A percentile compares a stretch with the other conserved stretches of the same genome.
Conservation (phyloP, 2,113 vertebrate genomes). For the Phylloscopus whistleri region DNA sequence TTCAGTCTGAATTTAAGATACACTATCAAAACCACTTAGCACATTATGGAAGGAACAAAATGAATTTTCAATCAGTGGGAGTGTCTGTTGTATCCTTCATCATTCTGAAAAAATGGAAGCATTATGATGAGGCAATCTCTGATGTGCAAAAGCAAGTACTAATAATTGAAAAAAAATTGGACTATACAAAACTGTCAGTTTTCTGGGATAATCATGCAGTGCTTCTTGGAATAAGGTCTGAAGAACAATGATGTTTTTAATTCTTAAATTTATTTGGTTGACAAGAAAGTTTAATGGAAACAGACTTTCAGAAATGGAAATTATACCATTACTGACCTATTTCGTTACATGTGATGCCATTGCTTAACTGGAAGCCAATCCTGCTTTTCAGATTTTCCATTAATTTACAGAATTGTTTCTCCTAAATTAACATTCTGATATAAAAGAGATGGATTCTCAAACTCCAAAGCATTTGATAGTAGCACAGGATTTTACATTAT, state of each 20-base stretch:
- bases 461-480: background rate
- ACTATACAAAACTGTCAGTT: background rate
- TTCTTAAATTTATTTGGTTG: background rate
- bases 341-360: background rate
- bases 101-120: background rate
- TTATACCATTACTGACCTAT: background rate
- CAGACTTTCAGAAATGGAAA: background rate
- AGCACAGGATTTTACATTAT: background rate
- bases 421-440: background rate
- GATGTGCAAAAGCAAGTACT: background rate
- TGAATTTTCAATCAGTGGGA: background rate
- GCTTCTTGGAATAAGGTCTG: background rate
- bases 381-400: background rate
- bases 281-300: background rate
- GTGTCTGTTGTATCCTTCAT: background rate
- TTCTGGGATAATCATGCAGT: background rate
- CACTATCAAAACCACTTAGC: background rate
- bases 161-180: background rate
- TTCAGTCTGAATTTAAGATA: background rate
- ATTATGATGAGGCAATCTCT: background rate
- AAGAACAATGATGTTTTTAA: background rate
- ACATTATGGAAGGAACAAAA: background rate
- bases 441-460: background rate
- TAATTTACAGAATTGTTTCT: background rate
- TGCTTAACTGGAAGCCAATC: background rate